Conservation (phyloP, 2,113 vertebrate species). For the Cyprichromis sp. region DNA sequence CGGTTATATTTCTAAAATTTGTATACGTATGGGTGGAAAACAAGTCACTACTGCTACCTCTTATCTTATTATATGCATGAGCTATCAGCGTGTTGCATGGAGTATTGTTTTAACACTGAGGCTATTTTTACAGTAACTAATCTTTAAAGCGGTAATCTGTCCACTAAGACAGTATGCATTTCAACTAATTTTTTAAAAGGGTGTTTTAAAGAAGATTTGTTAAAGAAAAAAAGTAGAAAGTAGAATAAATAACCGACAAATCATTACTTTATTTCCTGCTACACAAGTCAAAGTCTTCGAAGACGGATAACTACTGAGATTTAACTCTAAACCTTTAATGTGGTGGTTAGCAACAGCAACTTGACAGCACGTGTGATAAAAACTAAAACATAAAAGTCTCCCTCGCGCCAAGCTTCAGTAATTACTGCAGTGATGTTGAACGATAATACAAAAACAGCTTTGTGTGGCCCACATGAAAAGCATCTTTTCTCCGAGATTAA, state of each 20-base stretch:
- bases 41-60: background rate
- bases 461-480: slow-evolving; percentile 28
- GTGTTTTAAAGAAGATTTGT: background rate
- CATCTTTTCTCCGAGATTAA: background rate
- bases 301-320: background rate
- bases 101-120: background rate
- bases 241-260: background rate
- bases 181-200: background rate
- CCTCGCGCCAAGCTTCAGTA: background rate
- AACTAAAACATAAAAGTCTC: slow-evolving; percentile 18
- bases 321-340: slow-evolving; percentile 5
- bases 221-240: background rate
- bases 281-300: background rate
- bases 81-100: background rate
- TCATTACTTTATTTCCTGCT: background rate
- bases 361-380: background rate
- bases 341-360: background rate
- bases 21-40: background rate
- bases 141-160: background rate
- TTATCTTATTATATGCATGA: background rate
- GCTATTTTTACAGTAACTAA: background rate
- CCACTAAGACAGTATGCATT: background rate
- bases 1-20: background rate
- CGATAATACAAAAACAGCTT: slow-evolving; percentile 10
- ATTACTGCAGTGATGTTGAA: slow-evolving; percentile 20